Conservation (phyloP, 2,888 invertebrate genomes). For the Dilophus febrilis region DNA sequence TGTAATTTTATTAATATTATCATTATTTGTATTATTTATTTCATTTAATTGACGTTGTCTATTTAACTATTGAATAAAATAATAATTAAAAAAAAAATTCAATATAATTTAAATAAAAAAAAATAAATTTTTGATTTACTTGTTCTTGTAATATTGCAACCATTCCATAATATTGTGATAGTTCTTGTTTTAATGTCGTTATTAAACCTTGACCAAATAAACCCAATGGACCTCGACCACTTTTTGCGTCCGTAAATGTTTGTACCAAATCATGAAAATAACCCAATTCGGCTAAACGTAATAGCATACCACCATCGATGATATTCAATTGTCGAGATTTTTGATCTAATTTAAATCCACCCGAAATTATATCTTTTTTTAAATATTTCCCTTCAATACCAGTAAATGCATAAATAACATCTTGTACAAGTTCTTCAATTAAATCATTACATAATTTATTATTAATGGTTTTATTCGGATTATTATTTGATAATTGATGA, state of each 20-base stretch:
- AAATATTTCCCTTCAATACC: slow-evolving; percentile 70
- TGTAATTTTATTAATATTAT: slow-evolving; percentile 36
- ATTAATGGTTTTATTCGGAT: too few species aligned
- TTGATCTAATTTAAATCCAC: slow-evolving; percentile 43
- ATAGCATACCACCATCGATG: slow-evolving; percentile 44
- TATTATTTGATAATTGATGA: not conserved
- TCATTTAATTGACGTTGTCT: slow-evolving; percentile 13
- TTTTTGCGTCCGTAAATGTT: slow-evolving; percentile 58
- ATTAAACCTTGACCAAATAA: slow-evolving; percentile 74
- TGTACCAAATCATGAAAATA: slow-evolving; percentile 56
- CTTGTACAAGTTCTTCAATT: slow-evolving; percentile 42
- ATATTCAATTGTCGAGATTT: slow-evolving; percentile 32
- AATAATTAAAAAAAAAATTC: too few species aligned
- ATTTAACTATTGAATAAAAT: too few species aligned
- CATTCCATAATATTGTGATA: slow-evolving; percentile 76
- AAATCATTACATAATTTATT: slow-evolving; percentile 7
- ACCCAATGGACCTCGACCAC: slow-evolving; percentile 47
- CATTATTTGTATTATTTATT: slow-evolving; percentile 5
- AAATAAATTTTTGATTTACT: too few species aligned
- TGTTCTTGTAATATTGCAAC: slow-evolving; percentile 77
- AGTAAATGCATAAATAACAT: slow-evolving; percentile 71
- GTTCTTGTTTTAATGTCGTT: slow-evolving; percentile 64
- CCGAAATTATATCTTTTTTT: slow-evolving; percentile 41
- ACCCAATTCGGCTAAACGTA: slow-evolving; percentile 71
- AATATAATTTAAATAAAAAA: not conserved